Evolutionary conservation across 23 tunicate genomes (phyloP).

Genomic region (Oikopleura vanhoeffeni): DNA sequence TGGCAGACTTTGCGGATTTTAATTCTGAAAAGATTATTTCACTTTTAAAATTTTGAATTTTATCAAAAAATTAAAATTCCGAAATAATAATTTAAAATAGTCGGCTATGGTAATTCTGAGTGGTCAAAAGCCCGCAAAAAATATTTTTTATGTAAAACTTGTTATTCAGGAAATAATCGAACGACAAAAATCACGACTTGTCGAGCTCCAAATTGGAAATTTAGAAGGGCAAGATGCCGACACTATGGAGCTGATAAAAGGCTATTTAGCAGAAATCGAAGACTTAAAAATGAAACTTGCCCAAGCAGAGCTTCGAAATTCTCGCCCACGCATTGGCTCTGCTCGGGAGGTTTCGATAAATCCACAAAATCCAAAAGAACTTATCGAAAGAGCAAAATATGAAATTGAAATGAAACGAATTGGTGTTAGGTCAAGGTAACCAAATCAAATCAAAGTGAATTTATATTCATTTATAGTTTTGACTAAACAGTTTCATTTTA

Average conservation of each 20-base stretch:
- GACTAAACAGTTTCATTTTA: too few relatives aligned
- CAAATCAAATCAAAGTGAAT: too few relatives aligned
- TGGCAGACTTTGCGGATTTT: too few relatives aligned
- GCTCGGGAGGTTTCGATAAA: neutral
- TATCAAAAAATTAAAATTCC: too few relatives aligned
- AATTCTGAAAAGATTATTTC: too few relatives aligned
- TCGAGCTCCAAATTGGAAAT: slow-evolving; percentile 7
- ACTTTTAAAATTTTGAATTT: too few relatives aligned
- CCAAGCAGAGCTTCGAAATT: neutral
- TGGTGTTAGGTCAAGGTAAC: neutral
- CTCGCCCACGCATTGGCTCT: neutral
- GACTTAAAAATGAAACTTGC: neutral
- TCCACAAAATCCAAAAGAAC: neutral
- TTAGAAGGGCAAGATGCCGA: neutral
- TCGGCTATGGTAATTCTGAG: too few relatives aligned
- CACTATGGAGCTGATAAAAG: neutral
- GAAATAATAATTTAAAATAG: too few relatives aligned
- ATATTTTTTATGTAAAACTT: too few relatives aligned
- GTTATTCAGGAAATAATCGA: neutral
- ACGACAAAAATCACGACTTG: neutral
- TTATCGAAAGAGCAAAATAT: neutral
- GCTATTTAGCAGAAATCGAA: neutral
- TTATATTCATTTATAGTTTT: too few relatives aligned
- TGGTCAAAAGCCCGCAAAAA: too few relatives aligned
- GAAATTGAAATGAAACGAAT: neutral